Evolutionary conservation across 2,797 vertebrate genomes (phyloP).

Genomic region (Phataginus tetradactyla): DNA sequence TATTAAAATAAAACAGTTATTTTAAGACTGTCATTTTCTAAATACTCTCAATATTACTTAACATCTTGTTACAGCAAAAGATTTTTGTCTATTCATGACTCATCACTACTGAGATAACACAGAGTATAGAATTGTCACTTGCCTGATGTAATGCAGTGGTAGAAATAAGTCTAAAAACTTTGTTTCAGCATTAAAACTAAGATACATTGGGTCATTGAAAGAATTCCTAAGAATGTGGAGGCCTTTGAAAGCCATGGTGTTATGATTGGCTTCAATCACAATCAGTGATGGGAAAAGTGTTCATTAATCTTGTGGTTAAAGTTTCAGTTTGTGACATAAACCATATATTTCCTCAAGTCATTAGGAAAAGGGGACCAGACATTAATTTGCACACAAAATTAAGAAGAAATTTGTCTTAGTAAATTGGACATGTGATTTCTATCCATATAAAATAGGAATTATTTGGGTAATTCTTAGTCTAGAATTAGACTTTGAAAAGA

Average conservation of each 20-base stretch:
- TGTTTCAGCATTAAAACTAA: neutral
- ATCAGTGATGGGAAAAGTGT: neutral
- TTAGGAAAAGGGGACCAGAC: neutral
- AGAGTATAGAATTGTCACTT: neutral
- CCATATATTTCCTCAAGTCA: neutral
- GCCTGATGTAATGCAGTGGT: neutral
- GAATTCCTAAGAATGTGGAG: neutral
- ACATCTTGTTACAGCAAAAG: neutral
- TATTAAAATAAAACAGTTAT: slow-evolving; percentile 48
- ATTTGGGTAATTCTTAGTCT: neutral
- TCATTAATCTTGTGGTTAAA: neutral
- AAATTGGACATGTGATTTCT: neutral
- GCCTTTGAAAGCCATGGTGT: neutral
- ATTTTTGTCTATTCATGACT: slow-evolving; percentile 12
- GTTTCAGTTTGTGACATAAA: neutral
- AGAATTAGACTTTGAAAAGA: neutral
- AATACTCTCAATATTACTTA: neutral
- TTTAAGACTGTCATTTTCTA: slow-evolving; percentile 5
- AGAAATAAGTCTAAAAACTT: neutral
- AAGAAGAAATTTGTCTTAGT: neutral
- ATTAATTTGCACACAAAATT: slow-evolving; percentile 4
- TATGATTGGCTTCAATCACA: neutral
- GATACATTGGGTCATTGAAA: neutral
- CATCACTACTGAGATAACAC: neutral
- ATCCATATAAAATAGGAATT: neutral